These are phyloP conservation scores for Prosapia bicincta DNA, from an alignment of 2,888 invertebrate species.

Conservation along the genomic window DNA sequence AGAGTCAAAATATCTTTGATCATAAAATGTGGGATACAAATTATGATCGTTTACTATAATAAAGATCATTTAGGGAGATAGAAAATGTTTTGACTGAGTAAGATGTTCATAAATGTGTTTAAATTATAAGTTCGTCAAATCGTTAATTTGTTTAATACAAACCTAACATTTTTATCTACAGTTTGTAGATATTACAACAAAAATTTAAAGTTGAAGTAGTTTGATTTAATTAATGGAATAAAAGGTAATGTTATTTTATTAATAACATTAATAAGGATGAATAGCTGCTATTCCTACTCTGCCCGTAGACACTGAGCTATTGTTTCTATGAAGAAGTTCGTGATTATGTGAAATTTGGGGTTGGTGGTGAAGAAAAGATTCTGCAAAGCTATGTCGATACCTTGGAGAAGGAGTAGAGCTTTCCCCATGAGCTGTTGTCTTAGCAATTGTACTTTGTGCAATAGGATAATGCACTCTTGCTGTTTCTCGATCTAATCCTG, in stretches of 20 bases:
- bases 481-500: constrained; percentile 52
- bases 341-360: constrained; percentile 32
- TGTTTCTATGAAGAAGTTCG: constrained; percentile 39
- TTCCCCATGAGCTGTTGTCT: constrained; percentile 20
- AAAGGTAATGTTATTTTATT: background rate
- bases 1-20: no score
- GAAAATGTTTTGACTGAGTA: no score
- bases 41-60: no score
- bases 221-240: no score
- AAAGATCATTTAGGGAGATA: no score
- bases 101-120: no score
- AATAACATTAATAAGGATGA: constrained; percentile 38
- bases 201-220: no score
- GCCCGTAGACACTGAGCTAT: constrained; percentile 39
- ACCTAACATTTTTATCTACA: no score
- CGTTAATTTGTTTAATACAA: no score
- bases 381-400: constrained; percentile 63
- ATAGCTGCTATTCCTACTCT: constrained; percentile 41
- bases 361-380: constrained; percentile 46
- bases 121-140: no score
- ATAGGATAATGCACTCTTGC: constrained; percentile 42
- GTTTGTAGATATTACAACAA: no score
- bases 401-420: constrained; percentile 33
- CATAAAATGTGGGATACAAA: no score
- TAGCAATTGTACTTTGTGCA: constrained; percentile 28